Conservation (phyloP, 1,140 invertebrate genomes). For the Aphelenchoides besseyi region DNA sequence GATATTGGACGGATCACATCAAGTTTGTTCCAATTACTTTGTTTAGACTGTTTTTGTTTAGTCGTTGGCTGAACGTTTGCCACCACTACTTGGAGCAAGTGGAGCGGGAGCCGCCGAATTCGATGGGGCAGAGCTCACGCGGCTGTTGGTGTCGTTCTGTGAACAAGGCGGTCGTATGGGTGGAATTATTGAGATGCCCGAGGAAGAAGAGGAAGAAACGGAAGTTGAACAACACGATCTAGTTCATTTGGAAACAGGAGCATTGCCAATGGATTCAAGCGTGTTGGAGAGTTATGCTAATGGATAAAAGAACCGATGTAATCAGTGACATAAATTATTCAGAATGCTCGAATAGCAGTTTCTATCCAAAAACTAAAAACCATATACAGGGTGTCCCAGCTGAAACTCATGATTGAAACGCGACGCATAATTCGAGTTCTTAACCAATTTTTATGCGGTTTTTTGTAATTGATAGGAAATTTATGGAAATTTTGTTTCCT, state of each 20-base stretch:
- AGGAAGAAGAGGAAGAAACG: constrained; percentile 40
- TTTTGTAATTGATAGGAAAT: too few relatives aligned
- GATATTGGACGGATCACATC: constrained; percentile 45
- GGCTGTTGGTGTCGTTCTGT: constrained; percentile 35
- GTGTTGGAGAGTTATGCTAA: too few relatives aligned
- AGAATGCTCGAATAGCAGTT: too few relatives aligned
- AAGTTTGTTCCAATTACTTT: constrained; percentile 22
- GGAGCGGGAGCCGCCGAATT: constrained; percentile 7
- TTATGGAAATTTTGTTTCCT: too few relatives aligned
- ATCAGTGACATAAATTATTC: too few relatives aligned
- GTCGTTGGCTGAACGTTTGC: constrained; percentile 34
- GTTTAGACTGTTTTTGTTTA: constrained; percentile 13
- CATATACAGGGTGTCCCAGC: too few relatives aligned
- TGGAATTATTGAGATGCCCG: constrained; percentile 31
- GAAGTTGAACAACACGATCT: constrained; percentile 24
- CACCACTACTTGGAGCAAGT: constrained; percentile 16
- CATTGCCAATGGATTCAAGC: too few relatives aligned
- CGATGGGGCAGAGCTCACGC: constrained; percentile 32
- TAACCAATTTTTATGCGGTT: too few relatives aligned
- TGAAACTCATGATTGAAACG: too few relatives aligned
- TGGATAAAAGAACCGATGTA: too few relatives aligned
- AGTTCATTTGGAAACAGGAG: constrained; percentile 16
- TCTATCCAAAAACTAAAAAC: too few relatives aligned
- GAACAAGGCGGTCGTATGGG: constrained; percentile 38
- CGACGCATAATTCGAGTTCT: too few relatives aligned